These are phyloP conservation scores for Lanius ludovicianus DNA, from an alignment of 2,113 vertebrate genomes.

Conservation along the genomic window DNA sequence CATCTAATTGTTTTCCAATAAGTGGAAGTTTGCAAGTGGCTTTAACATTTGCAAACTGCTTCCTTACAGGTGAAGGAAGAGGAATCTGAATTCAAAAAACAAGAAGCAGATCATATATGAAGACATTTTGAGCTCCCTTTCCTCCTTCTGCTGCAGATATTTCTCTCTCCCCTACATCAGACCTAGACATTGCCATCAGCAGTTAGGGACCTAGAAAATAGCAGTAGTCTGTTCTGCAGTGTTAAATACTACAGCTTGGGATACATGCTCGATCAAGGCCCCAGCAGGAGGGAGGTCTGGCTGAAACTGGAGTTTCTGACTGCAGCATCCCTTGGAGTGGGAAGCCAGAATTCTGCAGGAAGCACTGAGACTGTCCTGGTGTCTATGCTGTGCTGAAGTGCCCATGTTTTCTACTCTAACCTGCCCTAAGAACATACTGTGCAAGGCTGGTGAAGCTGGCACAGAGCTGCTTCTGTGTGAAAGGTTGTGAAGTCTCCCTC, in stretches of 20 bases:
- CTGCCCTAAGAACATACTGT: background rate
- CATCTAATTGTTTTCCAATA: background rate
- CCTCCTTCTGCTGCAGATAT: background rate
- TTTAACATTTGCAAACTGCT: background rate
- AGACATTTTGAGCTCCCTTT: background rate
- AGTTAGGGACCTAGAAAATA: background rate
- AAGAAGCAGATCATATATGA: background rate
- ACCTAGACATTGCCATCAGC: background rate
- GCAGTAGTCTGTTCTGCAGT: background rate
- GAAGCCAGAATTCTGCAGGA: background rate
- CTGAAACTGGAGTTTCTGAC: background rate
- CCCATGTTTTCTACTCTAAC: background rate
- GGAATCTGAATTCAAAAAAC: background rate
- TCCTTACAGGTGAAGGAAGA: background rate
- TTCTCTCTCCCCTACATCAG: background rate
- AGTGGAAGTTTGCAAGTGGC: background rate
- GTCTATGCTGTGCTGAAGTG: background rate
- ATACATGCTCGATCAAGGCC: fast-evolving
- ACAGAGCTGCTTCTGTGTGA: background rate
- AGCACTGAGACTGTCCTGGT: background rate
- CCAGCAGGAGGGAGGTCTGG: background rate
- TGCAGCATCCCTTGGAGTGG: background rate
- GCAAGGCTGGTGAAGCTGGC: background rate
- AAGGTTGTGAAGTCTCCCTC: background rate
- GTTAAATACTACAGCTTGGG: background rate